These are phyloP conservation scores for Gryon sp. DNA, from an alignment of 1,140 invertebrate species.

Conservation along the genomic window DNA sequence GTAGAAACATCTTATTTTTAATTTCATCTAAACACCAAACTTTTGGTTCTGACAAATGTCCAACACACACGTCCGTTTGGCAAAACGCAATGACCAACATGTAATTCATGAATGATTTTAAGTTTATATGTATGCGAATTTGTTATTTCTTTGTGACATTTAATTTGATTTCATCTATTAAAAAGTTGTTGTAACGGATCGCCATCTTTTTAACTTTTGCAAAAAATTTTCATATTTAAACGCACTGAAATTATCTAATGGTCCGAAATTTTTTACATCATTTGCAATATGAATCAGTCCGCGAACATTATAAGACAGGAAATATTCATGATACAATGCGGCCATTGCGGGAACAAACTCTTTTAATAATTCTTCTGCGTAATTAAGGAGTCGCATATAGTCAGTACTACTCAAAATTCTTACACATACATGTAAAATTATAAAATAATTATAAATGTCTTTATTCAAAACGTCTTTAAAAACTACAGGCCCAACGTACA, in stretches of 20 bases:
- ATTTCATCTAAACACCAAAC: too few relatives aligned
- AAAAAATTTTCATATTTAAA: constrained; percentile 21
- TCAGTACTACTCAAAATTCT: not conserved
- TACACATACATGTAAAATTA: not conserved
- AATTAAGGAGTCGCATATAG: not conserved
- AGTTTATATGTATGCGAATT: too few relatives aligned
- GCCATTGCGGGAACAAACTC: constrained; percentile 1
- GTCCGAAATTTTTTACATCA: constrained; percentile 9
- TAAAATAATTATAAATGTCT: not conserved
- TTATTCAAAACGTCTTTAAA: not conserved
- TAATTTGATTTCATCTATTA: too few relatives aligned
- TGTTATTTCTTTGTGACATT: too few relatives aligned
- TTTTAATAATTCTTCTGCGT: constrained; percentile 2
- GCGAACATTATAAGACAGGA: constrained; percentile 17
- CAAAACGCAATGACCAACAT: too few relatives aligned
- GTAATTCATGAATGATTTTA: too few relatives aligned
- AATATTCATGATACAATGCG: not conserved
- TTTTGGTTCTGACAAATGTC: too few relatives aligned
- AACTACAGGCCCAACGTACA: not conserved
- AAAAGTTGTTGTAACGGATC: not conserved
- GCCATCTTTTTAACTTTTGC: not conserved
- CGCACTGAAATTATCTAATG: constrained; percentile 10
- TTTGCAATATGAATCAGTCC: constrained; percentile 8
- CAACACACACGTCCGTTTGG: too few relatives aligned
- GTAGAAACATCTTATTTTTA: too few relatives aligned